Conservation (phyloP, 2,888 invertebrate species). For the Temnothorax rugatulus region DNA sequence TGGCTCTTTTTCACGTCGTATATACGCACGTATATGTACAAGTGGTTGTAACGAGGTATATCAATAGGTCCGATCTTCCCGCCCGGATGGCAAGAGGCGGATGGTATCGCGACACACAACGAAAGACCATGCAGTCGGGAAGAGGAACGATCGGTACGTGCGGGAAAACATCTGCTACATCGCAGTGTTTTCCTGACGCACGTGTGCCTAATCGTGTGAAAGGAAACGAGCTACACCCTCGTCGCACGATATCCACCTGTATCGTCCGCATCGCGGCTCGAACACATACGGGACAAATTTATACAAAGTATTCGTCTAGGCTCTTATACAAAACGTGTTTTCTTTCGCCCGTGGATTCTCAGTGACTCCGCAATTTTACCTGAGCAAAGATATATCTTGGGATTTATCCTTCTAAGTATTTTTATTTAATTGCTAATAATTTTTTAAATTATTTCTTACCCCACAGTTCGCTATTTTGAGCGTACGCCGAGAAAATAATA, state of each 20-base stretch:
- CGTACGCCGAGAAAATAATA: neutral
- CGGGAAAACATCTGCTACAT: conserved; percentile 40
- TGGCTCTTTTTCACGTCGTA: neutral
- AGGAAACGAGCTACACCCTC: conserved; percentile 46
- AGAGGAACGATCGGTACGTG: conserved; percentile 1
- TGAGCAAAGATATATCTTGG: neutral
- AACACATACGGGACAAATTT: neutral
- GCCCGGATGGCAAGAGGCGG: conserved; percentile 17
- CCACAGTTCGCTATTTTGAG: neutral
- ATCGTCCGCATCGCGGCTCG: neutral
- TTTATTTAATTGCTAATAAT: neutral
- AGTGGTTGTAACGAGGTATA: conserved; percentile 3
- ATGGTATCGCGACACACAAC: conserved; percentile 19
- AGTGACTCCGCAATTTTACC: neutral
- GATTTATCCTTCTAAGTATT: neutral
- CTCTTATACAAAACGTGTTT: neutral
- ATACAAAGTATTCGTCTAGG: neutral
- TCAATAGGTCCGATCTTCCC: conserved; percentile 19
- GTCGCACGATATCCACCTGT: conserved; percentile 33
- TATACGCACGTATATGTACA: neutral
- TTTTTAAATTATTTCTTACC: neutral
- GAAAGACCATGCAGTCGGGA: neutral
- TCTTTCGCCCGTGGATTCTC: neutral
- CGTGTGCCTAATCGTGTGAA: conserved; percentile 47
- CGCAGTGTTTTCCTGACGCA: conserved; percentile 29